Evolutionary conservation across 2,888 invertebrate genomes (phyloP).

Genomic region (Mesodorylaimus sp.): DNA sequence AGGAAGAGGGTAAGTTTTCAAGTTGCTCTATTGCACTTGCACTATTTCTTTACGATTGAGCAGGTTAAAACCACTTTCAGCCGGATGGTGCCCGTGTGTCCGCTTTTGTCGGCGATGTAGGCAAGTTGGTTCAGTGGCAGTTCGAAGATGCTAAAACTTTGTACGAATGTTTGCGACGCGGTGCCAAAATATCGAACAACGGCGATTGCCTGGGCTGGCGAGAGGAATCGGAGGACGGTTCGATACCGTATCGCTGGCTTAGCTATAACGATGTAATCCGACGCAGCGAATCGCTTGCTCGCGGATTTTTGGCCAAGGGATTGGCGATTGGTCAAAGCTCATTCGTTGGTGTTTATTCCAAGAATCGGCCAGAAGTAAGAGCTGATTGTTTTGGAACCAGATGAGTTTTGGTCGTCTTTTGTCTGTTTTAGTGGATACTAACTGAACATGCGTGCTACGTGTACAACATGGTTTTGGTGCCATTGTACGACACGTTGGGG

Average conservation of each 20-base stretch:
- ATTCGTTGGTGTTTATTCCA: slow-evolving; percentile 33
- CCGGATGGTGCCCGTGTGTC: no score
- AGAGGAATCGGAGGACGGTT: slow-evolving; percentile 3
- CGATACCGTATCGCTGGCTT: slow-evolving; percentile 5
- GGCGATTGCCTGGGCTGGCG: slow-evolving; percentile 9
- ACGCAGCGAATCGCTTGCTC: slow-evolving; percentile 28
- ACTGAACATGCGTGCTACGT: slow-evolving; percentile 80
- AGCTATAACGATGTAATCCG: slow-evolving; percentile 18
- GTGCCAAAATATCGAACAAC: slow-evolving; percentile 68
- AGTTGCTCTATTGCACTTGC: no score
- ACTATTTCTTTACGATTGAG: no score
- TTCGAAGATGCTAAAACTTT: slow-evolving; percentile 70
- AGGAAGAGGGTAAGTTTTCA: no score
- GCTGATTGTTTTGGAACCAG: no score
- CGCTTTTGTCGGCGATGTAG: no score
- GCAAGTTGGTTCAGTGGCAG: slow-evolving; percentile 39
- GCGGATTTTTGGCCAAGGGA: slow-evolving; percentile 30
- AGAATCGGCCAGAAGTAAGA: slow-evolving; percentile 34
- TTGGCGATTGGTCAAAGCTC: slow-evolving; percentile 27
- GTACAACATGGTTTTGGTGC: slow-evolving; percentile 82
- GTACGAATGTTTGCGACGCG: slow-evolving; percentile 71
- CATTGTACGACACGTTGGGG: slow-evolving; percentile 86
- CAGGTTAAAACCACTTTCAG: no score
- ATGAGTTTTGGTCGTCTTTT: no score
- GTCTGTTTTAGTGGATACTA: slow-evolving; percentile 52